phyloP scores from a whole-genome alignment of 2,888 invertebrate species.

The Philopedon plagiatum region DNA sequence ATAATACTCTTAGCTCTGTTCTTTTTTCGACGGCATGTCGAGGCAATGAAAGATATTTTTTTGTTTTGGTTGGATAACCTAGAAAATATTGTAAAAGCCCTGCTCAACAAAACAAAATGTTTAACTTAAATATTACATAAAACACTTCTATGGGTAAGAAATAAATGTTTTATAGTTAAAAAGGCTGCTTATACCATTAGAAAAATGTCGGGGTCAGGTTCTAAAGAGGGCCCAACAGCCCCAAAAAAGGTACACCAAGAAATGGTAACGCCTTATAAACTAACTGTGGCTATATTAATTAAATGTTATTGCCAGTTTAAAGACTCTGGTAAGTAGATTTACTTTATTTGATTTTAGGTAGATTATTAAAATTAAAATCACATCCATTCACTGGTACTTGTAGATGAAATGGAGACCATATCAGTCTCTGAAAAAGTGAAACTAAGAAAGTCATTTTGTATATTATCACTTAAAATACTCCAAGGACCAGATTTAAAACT shows the following conservation, averaged over 20 bases:
- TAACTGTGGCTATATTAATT: conserved; percentile 83
- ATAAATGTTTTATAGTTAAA: too few species aligned
- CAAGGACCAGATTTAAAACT: conserved; percentile 87
- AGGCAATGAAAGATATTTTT: too few species aligned
- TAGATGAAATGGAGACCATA: conserved; percentile 69
- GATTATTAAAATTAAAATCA: conserved; percentile 17
- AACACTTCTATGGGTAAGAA: too few species aligned
- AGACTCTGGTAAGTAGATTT: conserved; percentile 67
- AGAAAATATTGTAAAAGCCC: too few species aligned
- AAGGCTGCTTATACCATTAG: background rate
- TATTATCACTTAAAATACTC: conserved; percentile 83
- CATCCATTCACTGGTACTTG: conserved; percentile 57
- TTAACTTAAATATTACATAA: too few species aligned
- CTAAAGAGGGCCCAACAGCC: conserved; percentile 30
- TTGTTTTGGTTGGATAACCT: too few species aligned
- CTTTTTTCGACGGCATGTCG: too few species aligned
- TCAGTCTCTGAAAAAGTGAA: conserved; percentile 60
- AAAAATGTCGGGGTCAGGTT: conserved; percentile 6
- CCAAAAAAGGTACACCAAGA: conserved; percentile 47
- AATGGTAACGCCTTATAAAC: conserved; percentile 82
- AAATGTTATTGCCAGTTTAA: conserved; percentile 81
- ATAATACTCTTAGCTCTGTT: too few species aligned
- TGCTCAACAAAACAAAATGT: too few species aligned
- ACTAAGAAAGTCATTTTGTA: conserved; percentile 84
- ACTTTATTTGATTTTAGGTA: conserved; percentile 22